Conservation (phyloP, 2,888 invertebrate genomes). For the Copidosoma aretas region DNA sequence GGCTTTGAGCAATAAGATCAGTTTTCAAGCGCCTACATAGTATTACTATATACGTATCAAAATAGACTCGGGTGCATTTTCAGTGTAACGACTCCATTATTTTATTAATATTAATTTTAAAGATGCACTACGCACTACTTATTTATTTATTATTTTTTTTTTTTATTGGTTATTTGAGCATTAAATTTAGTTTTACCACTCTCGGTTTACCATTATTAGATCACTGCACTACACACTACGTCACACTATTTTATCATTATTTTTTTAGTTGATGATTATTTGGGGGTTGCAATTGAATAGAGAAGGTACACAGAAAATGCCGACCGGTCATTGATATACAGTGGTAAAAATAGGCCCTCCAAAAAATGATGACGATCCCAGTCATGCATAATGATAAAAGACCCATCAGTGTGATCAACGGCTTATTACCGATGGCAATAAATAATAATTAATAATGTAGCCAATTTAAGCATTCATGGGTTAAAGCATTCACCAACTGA, state of each 20-base stretch:
- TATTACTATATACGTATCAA: background rate
- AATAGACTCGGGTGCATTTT: too few relatives aligned
- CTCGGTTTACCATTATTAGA: background rate
- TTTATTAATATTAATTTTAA: too few relatives aligned
- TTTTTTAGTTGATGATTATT: background rate
- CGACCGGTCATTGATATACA: too few relatives aligned
- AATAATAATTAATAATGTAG: background rate
- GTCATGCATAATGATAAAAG: slow-evolving; percentile 16
- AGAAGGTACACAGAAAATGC: too few relatives aligned
- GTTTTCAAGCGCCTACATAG: slow-evolving; percentile 27
- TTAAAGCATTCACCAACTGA: background rate
- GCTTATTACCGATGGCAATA: background rate
- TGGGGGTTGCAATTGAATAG: too few relatives aligned
- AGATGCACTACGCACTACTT: background rate
- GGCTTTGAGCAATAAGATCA: slow-evolving; percentile 51
- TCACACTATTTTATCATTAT: background rate
- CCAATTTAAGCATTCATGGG: background rate
- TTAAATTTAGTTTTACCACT: background rate
- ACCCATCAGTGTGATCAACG: background rate
- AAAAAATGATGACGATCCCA: slow-evolving; percentile 5
- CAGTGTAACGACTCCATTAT: too few relatives aligned
- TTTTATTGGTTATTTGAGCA: background rate
- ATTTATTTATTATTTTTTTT: too few relatives aligned
- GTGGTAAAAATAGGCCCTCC: too few relatives aligned
- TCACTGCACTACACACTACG: slow-evolving; percentile 12